These are phyloP conservation scores for Pseudoatta argentina DNA, from an alignment of 1,140 invertebrate genomes.

Conservation along the genomic window DNA sequence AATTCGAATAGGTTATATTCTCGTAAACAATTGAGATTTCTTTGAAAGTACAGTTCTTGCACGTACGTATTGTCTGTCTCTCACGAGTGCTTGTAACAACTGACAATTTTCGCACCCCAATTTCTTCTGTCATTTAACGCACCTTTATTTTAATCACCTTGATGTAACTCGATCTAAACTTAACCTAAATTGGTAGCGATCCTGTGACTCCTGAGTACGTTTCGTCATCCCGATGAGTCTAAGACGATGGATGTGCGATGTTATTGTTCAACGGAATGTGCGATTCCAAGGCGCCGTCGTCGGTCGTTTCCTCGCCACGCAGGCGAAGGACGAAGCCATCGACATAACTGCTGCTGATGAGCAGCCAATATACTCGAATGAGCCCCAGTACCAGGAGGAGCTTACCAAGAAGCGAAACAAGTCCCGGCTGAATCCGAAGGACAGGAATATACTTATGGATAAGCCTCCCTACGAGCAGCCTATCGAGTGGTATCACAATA, in stretches of 20 bases:
- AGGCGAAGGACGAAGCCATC: neutral
- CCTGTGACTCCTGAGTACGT: neutral
- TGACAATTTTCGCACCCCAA: neutral
- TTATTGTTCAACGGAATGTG: neutral
- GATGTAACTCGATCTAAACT: neutral
- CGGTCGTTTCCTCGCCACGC: neutral
- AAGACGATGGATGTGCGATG: conserved; percentile 9
- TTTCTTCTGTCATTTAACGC: neutral
- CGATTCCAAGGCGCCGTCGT: neutral
- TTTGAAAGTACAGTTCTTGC: neutral
- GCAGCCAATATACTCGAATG: conserved; percentile 64
- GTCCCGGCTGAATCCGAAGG: conserved; percentile 86
- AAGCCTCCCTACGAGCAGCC: conserved; percentile 86
- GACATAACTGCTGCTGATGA: conserved; percentile 72
- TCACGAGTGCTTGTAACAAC: neutral
- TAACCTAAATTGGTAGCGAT: conserved; percentile 8
- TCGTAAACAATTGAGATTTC: neutral
- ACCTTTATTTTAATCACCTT: neutral
- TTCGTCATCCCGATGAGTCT: conserved; percentile 17
- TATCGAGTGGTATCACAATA: conserved; percentile 86
- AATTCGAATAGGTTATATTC: neutral
- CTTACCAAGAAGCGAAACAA: conserved; percentile 86
- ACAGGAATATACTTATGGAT: conserved; percentile 87
- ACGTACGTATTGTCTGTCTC: neutral
- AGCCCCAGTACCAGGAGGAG: conserved; percentile 33